Evolutionary conservation across 2,888 invertebrate species (phyloP).

Genomic region (Ptychoptera contaminata): DNA sequence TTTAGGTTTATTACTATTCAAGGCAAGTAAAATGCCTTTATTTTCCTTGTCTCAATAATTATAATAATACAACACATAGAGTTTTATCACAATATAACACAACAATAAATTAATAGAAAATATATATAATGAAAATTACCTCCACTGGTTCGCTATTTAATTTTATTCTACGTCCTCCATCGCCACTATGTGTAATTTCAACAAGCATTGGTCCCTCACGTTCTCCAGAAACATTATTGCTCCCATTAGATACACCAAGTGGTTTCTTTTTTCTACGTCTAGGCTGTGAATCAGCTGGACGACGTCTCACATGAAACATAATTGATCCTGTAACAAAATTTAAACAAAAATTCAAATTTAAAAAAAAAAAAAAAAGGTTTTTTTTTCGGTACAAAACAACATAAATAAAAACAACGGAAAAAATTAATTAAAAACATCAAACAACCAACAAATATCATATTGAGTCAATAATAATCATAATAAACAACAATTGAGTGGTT

Average conservation of each 20-base stretch:
- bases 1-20: neutral
- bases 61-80: neutral
- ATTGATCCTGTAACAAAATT: slow-evolving; percentile 58
- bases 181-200: slow-evolving; percentile 39
- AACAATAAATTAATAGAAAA: neutral
- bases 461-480: neutral
- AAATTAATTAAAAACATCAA: neutral
- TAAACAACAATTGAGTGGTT: too few relatives aligned
- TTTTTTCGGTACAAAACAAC: neutral
- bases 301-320: slow-evolving; percentile 90
- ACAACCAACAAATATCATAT: neutral
- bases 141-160: slow-evolving; percentile 48
- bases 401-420: neutral
- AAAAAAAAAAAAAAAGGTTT: neutral
- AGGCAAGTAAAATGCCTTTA: neutral
- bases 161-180: slow-evolving; percentile 44
- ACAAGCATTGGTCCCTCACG: slow-evolving; percentile 50
- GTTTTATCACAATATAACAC: neutral
- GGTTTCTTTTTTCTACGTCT: slow-evolving; percentile 76
- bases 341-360: neutral
- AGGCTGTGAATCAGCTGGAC: slow-evolving; percentile 81
- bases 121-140: slow-evolving; percentile 31
- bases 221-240: slow-evolving; percentile 39
- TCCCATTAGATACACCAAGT: slow-evolving; percentile 33
- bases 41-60: neutral